Evolutionary conservation across 1,140 invertebrate genomes (phyloP), one percentile per base, ranked within the genome.

Genomic region (Bacillus rossius): DNA sequence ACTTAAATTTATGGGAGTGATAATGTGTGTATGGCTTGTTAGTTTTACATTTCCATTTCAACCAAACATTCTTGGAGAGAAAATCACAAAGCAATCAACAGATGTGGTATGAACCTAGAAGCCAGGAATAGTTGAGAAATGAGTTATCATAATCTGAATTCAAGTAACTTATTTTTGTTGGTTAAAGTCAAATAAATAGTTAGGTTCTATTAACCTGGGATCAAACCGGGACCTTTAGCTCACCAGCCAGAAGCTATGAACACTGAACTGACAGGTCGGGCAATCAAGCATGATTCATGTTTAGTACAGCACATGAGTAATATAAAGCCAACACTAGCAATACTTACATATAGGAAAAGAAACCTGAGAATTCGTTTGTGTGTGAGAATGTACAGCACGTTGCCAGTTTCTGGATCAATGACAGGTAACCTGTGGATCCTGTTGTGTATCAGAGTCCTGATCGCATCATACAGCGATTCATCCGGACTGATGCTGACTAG

Each of bases 311-410:
- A n/a, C n/a, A n/a, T n/a, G n/a, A n/a, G n/a, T n/a, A n/a, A n/a
- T n/a, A n/a, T n/a, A n/a, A n/a, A n/a, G n/a, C n/a, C n/a, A n/a
- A n/a, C n/a, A n/a, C n/a, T n/a, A n/a, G 29, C 10, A 7, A 34
- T 34, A 57, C 94, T 95, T 81, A 99, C 95, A 82, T 98, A 99
- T 74, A 99, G 84, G 78, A 97, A 98, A 49, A 99, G 84, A 78
- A 99, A 99, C 72, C 95, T 87, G 56, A 99, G 84, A 76, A 99
- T 98, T 69, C 97, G 84, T 78, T 99, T 99, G 75, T 99, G 97
- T 48, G 97, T 99, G 61, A 99, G 84, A 73, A 99, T 98, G 75
- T 99, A 99, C 53, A 98, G 84, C 62, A 99, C 96, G 76, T 99
- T 98, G 72, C 95, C 95, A 16, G 95, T 96, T 43, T 86, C 80